Percentiles rank a stretch among this genome's conserved stretches.
These are phyloP conservation scores for Phrynocephalus vlangalii DNA, from an alignment of 2,797 vertebrate genomes.

Conservation along the genomic window DNA sequence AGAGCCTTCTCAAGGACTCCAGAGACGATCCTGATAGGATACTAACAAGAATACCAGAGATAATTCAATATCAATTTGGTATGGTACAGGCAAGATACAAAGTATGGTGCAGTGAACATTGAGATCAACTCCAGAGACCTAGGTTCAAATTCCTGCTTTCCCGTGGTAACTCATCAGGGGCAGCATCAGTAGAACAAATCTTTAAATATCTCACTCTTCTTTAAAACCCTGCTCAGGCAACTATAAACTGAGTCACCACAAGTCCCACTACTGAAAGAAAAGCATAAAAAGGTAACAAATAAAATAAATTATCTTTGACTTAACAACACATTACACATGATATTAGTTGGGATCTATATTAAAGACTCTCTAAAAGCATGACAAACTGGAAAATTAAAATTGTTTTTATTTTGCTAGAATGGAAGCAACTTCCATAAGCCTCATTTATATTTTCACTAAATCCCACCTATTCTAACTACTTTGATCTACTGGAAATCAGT, in stretches of 20 bases:
- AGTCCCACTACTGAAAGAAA: background rate
- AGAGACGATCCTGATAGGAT: background rate
- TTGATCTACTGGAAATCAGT: background rate
- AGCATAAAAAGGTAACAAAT: no score
- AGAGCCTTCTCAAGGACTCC: background rate
- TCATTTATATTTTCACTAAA: background rate
- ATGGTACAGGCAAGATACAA: background rate
- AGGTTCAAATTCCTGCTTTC: no score
- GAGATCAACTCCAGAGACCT: no score
- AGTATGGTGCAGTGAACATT: no score
- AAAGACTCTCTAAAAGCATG: background rate
- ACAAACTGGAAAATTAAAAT: background rate
- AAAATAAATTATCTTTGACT: no score
- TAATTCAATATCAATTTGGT: background rate
- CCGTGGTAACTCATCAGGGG: no score
- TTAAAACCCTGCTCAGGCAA: no score
- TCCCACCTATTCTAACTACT: no score
- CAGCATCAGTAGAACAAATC: no score
- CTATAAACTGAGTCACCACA: background rate
- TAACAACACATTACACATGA: no score
- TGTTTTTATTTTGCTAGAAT: background rate
- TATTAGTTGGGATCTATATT: no score
- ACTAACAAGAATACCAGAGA: background rate
- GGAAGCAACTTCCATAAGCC: background rate
- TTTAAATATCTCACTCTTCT: no score